Percentiles rank a stretch among this genome's conserved stretches.
Evolutionary conservation across 2,797 vertebrate genomes (phyloP).

Genomic region (Selene dorsalis): DNA sequence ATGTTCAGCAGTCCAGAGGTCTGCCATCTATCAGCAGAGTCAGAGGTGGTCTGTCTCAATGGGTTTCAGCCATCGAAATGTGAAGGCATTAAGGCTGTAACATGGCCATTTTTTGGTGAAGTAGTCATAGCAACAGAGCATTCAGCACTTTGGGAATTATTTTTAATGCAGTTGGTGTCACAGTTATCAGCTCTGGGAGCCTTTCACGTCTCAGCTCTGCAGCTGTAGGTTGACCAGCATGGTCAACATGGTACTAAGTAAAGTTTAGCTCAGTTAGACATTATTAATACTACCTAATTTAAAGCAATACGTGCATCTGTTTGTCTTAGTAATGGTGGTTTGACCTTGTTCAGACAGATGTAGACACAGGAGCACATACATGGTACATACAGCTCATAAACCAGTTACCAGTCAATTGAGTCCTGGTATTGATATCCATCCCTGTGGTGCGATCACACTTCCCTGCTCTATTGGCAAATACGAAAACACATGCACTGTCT

Average conservation of each 20-base stretch:
- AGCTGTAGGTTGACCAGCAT: background rate
- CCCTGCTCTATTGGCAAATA: too few relatives aligned
- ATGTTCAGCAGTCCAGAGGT: conserved; percentile 1
- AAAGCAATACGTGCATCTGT: background rate
- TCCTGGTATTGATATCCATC: too few relatives aligned
- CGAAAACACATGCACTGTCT: too few relatives aligned
- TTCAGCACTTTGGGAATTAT: conserved; percentile 13
- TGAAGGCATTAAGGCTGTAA: conserved; percentile 13
- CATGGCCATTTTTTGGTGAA: background rate
- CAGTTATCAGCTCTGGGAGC: background rate
- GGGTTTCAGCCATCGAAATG: background rate
- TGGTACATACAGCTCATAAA: background rate
- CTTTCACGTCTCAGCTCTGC: conserved; percentile 1
- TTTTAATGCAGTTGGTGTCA: conserved; percentile 25
- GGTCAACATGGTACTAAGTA: background rate
- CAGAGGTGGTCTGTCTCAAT: conserved; percentile 10
- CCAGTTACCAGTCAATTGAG: background rate
- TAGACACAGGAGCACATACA: too few relatives aligned
- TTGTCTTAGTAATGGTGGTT: background rate
- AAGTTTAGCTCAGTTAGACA: background rate
- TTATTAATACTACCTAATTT: background rate
- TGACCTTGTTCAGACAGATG: background rate
- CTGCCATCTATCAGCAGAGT: background rate
- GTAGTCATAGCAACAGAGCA: conserved; percentile 35
- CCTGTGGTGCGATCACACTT: too few relatives aligned